Evolutionary conservation across 1,140 invertebrate genomes (phyloP).

Genomic region (Drosophila takahashii): DNA sequence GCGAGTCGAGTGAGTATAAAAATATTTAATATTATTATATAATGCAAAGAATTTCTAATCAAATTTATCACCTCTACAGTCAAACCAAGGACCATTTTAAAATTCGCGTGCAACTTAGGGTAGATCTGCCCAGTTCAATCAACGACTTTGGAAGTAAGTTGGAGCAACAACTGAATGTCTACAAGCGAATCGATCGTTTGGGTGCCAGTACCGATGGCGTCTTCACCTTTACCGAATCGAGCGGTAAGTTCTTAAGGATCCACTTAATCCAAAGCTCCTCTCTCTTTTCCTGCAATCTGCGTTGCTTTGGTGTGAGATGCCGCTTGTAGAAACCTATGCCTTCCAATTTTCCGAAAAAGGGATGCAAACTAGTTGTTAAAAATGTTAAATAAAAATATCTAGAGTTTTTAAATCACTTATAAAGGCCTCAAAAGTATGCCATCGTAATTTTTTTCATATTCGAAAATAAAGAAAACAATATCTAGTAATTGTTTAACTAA

Average conservation of each 20-base stretch:
- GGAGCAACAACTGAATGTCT: conserved; percentile 43
- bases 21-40: background rate
- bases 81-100: conserved; percentile 58
- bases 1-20: conserved; percentile 22
- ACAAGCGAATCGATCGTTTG: conserved; percentile 31
- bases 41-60: background rate
- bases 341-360: background rate
- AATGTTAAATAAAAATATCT: background rate
- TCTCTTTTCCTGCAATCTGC: background rate
- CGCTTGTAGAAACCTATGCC: background rate
- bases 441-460: too few species aligned
- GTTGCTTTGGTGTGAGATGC: conserved; percentile 33
- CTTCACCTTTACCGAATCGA: conserved; percentile 47
- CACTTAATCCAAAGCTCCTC: too few species aligned
- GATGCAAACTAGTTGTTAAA: background rate
- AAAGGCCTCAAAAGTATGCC: background rate
- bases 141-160: conserved; percentile 53
- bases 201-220: conserved; percentile 48
- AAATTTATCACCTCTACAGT: conserved; percentile 23
- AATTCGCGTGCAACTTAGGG: conserved; percentile 51
- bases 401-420: background rate
- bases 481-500: background rate
- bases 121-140: conserved; percentile 57
- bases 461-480: too few species aligned
- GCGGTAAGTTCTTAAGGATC: conserved; percentile 69